These are phyloP conservation scores for Callosobruchus maculatus DNA, from an alignment of 2,888 invertebrate species.

Conservation along the genomic window DNA sequence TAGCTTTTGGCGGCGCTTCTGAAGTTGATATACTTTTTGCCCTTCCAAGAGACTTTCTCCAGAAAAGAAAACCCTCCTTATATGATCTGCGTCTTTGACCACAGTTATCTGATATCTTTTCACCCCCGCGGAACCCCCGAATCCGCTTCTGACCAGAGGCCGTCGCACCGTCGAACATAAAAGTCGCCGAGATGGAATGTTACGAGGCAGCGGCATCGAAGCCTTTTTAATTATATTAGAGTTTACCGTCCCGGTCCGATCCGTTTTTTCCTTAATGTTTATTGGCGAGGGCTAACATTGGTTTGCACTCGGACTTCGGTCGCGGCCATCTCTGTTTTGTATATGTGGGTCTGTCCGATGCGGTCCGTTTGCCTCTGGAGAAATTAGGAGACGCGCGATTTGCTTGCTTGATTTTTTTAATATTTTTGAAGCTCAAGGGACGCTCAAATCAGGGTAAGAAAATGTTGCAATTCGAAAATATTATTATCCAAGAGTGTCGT, in stretches of 20 bases:
- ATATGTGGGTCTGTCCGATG: neutral
- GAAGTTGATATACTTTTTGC: no score
- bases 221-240: slow-evolving; percentile 25
- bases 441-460: no score
- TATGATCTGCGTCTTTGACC: no score
- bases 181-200: slow-evolving; percentile 39
- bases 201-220: slow-evolving; percentile 24
- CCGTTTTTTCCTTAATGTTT: neutral
- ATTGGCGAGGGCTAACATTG: neutral
- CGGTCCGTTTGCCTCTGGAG: neutral
- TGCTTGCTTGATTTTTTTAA: neutral
- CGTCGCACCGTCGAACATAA: slow-evolving; percentile 23
- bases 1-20: no score
- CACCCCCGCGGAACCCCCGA: neutral
- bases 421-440: no score
- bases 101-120: no score
- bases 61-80: no score
- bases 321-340: neutral
- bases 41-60: no score
- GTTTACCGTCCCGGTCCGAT: neutral
- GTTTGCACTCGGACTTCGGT: neutral
- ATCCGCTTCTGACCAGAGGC: neutral
- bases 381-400: neutral
- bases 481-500: no score
- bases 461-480: no score